phyloP scores from a whole-genome alignment of 2,888 invertebrate species.

The Lepidochrysops patricia region DNA sequence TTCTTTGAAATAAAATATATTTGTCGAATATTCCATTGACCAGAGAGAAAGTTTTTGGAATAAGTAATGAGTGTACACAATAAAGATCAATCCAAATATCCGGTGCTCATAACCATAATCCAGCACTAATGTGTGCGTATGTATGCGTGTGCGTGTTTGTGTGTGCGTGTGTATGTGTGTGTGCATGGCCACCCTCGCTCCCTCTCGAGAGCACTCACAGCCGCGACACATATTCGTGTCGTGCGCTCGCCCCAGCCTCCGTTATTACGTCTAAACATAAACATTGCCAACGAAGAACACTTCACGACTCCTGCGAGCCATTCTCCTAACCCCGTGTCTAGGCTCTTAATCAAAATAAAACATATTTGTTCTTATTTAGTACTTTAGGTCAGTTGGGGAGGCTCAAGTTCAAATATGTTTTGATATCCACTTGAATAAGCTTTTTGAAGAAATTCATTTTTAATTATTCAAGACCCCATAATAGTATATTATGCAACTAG shows the following conservation, averaged over 20 bases:
- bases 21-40: neutral
- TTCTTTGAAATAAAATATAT: neutral
- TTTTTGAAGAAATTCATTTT: neutral
- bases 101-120: constrained; percentile 33
- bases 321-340: constrained; percentile 23
- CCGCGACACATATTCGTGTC: constrained; percentile 32
- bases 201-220: constrained; percentile 35
- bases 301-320: constrained; percentile 22
- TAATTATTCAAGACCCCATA: no score
- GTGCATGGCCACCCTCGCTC: constrained; percentile 26
- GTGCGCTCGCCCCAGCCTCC: constrained; percentile 27
- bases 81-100: constrained; percentile 31
- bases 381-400: constrained; percentile 3
- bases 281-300: constrained; percentile 26
- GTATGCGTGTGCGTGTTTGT: constrained; percentile 24
- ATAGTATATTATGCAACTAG: no score
- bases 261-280: constrained; percentile 30
- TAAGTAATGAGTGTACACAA: constrained; percentile 20
- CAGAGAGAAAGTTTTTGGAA: neutral
- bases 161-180: constrained; percentile 25
- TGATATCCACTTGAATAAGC: neutral
- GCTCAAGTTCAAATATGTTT: neutral
- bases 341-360: constrained; percentile 28
- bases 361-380: constrained; percentile 16
- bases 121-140: constrained; percentile 19